These are phyloP conservation scores for Agelaius tricolor DNA, from an alignment of 2,113 vertebrate species.

Conservation along the genomic window DNA sequence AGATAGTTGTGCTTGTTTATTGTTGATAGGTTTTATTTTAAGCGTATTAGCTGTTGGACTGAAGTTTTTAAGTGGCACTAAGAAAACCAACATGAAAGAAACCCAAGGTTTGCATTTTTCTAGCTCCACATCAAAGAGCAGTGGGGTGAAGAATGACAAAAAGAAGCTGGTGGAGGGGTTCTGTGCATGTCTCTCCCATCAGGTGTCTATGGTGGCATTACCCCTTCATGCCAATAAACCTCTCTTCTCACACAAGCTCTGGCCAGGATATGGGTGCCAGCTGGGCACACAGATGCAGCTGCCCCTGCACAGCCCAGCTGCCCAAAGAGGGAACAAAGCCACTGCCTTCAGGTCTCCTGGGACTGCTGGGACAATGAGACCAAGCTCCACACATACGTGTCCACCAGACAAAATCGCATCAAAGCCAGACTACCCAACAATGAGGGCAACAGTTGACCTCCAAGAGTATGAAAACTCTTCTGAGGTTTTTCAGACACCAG, in stretches of 20 bases:
- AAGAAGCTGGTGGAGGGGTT: background rate
- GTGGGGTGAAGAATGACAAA: background rate
- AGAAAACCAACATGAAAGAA: background rate
- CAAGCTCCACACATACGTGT: fast-evolving
- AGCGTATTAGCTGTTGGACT: background rate
- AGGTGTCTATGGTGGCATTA: fast-evolving
- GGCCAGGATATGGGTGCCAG: background rate
- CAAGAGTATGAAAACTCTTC: background rate
- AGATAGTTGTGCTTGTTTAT: background rate
- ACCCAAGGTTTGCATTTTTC: background rate
- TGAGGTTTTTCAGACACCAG: background rate
- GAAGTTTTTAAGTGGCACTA: background rate
- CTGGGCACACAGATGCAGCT: background rate
- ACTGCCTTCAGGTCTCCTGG: background rate
- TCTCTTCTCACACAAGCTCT: background rate
- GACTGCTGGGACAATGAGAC: background rate
- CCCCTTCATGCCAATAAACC: background rate
- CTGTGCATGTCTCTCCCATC: background rate
- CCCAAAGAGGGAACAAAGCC: background rate
- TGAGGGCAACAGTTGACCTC: background rate
- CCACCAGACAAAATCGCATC: fast-evolving
- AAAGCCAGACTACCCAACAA: background rate
- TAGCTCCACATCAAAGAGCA: background rate
- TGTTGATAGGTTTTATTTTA: background rate
- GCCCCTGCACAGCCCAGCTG: background rate